phyloP scores from a whole-genome alignment of 2,113 vertebrate genomes.

The Ivindomyrus marchei region DNA sequence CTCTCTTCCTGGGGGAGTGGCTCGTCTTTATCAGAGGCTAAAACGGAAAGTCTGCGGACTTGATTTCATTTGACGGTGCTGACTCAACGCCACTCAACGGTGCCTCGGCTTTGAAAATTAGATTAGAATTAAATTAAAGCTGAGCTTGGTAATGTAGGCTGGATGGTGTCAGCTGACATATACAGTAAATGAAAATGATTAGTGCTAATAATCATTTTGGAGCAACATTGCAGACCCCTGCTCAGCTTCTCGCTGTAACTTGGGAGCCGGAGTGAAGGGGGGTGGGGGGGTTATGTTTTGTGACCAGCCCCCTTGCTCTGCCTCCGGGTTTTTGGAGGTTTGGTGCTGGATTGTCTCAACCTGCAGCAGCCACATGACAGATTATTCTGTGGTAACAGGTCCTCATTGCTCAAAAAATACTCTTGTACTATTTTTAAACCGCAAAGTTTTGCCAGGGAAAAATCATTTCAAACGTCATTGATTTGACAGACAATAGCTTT shows the following conservation, averaged over 20 bases:
- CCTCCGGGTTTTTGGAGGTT: not conserved
- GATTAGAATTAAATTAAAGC: not conserved
- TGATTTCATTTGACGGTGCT: not conserved
- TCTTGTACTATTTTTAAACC: not conserved
- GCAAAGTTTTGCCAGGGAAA: not conserved
- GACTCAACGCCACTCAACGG: not conserved
- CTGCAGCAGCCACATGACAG: not conserved
- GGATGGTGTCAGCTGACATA: not conserved
- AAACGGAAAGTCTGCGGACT: not conserved
- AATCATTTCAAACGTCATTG: not conserved
- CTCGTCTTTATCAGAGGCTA: not conserved
- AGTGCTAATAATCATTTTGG: not conserved
- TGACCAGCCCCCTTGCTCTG: not conserved
- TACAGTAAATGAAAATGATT: not conserved
- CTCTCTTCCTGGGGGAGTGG: not conserved
- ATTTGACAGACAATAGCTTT: not conserved
- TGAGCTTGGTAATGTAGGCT: not conserved
- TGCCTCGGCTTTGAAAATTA: not conserved
- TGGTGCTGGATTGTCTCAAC: not conserved
- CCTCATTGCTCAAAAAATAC: not conserved
- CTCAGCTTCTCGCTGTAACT: not conserved
- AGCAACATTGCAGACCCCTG: not conserved
- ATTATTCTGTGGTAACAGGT: not conserved
- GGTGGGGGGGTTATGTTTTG: not conserved
- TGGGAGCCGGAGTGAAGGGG: not conserved